Percentiles rank a stretch among this genome's conserved stretches.
Conservation (phyloP, 2,113 vertebrate genomes). For the Tetrax tetrax region DNA sequence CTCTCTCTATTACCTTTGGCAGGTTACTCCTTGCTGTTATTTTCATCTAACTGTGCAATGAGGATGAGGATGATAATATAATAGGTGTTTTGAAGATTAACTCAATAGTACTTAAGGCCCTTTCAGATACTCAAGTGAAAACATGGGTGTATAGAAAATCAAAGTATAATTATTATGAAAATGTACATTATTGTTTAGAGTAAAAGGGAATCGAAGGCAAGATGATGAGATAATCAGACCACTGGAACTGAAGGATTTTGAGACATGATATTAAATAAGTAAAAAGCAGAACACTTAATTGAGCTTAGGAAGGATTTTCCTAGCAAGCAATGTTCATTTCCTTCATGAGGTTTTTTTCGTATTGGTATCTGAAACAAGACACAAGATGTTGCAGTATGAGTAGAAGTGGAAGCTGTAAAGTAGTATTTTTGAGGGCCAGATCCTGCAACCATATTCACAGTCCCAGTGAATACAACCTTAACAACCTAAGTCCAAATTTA, state of each 20-base stretch:
- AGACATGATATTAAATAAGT: slow-evolving; percentile 1
- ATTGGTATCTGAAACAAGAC: slow-evolving; percentile 31
- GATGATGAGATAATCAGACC: slow-evolving; percentile 58
- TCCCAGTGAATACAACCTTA: background rate
- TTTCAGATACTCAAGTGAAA: slow-evolving; percentile 14
- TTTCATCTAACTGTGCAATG: background rate
- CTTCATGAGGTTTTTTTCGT: background rate
- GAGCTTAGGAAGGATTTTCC: background rate
- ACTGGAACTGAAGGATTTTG: slow-evolving; percentile 41
- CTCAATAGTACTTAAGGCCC: slow-evolving; percentile 28
- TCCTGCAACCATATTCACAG: background rate
- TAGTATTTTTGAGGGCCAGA: background rate
- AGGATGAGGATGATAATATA: slow-evolving; percentile 30
- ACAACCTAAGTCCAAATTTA: background rate
- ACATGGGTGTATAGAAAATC: slow-evolving; percentile 46
- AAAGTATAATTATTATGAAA: slow-evolving; percentile 63
- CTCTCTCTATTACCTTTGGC: background rate
- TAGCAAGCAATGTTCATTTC: slow-evolving; percentile 24
- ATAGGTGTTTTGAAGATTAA: slow-evolving; percentile 42
- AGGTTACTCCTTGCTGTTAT: background rate
- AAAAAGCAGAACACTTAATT: background rate
- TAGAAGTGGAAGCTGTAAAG: background rate
- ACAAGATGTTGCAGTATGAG: background rate
- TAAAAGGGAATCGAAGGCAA: slow-evolving; percentile 32
- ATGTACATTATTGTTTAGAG: slow-evolving; percentile 37